Evolutionary conservation across 2,888 invertebrate genomes (phyloP).

Genomic region (Lasioglossum zephyrum): DNA sequence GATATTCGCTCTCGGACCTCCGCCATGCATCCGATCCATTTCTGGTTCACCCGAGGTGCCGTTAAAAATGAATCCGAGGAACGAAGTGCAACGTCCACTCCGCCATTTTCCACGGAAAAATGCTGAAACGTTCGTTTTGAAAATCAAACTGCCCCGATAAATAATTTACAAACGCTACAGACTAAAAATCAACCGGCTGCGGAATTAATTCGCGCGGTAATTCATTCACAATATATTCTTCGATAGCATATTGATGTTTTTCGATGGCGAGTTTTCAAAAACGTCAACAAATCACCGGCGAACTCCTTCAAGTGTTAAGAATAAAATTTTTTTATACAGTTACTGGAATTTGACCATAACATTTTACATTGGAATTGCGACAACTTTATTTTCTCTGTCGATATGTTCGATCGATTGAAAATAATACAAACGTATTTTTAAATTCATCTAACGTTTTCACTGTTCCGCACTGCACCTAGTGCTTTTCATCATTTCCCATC

Average conservation of each 20-base stretch:
- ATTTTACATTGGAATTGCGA: too few relatives aligned
- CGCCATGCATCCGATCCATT: not conserved
- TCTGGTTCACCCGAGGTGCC: conserved; percentile 3
- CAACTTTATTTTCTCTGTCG: too few relatives aligned
- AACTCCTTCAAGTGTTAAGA: not conserved
- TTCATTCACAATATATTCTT: not conserved
- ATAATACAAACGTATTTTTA: too few relatives aligned
- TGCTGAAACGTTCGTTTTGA: not conserved
- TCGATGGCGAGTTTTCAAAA: not conserved
- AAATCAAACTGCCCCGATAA: not conserved
- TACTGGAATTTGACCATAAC: too few relatives aligned
- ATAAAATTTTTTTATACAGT: too few relatives aligned
- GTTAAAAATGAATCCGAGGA: conserved; percentile 4
- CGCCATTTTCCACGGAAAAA: not conserved
- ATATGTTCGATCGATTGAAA: too few relatives aligned
- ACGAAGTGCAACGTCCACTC: not conserved
- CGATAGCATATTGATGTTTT: not conserved
- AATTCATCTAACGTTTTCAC: too few relatives aligned
- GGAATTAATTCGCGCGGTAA: not conserved
- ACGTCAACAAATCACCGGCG: not conserved
- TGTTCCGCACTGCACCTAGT: too few relatives aligned
- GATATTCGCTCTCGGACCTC: conserved; percentile 9
- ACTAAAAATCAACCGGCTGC: not conserved
- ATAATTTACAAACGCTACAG: not conserved
- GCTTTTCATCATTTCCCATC: too few relatives aligned